phyloP scores from a whole-genome alignment of 2,888 invertebrate species.

The Philonicus albiceps region DNA sequence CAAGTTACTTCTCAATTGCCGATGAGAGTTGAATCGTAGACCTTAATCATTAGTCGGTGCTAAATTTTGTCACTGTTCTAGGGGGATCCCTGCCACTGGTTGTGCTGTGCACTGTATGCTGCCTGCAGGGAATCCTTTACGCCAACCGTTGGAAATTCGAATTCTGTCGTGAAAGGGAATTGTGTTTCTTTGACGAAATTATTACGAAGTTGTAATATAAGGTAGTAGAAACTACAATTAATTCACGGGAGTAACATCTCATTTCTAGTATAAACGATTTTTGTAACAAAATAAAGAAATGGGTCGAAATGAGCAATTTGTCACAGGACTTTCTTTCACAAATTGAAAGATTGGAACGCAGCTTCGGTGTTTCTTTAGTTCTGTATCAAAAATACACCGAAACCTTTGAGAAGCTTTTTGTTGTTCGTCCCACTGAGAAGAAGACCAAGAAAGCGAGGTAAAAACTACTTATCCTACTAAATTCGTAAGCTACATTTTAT shows the following conservation, averaged over 20 bases:
- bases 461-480: neutral
- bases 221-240: conserved; percentile 64
- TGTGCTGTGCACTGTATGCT: conserved; percentile 92
- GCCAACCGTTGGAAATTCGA: conserved; percentile 77
- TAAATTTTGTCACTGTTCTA: conserved; percentile 56
- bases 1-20: neutral
- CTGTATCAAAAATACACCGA: conserved; percentile 91
- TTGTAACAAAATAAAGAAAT: conserved; percentile 92
- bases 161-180: conserved; percentile 82
- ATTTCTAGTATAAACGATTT: conserved; percentile 84
- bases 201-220: conserved; percentile 87
- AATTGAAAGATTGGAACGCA: conserved; percentile 84
- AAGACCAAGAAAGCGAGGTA: conserved; percentile 60
- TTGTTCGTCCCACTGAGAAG: conserved; percentile 66
- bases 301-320: conserved; percentile 94
- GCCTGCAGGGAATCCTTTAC: conserved; percentile 82
- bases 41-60: neutral
- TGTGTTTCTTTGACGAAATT: conserved; percentile 90
- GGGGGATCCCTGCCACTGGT: conserved; percentile 92
- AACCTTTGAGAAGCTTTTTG: conserved; percentile 87
- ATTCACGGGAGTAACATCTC: neutral
- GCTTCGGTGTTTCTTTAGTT: conserved; percentile 93
- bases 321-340: conserved; percentile 82
- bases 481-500: neutral
- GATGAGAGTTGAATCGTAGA: neutral